Base-by-base conservation (phyloP, 2,888 invertebrate genomes). In the Lottia scabra region DNA sequence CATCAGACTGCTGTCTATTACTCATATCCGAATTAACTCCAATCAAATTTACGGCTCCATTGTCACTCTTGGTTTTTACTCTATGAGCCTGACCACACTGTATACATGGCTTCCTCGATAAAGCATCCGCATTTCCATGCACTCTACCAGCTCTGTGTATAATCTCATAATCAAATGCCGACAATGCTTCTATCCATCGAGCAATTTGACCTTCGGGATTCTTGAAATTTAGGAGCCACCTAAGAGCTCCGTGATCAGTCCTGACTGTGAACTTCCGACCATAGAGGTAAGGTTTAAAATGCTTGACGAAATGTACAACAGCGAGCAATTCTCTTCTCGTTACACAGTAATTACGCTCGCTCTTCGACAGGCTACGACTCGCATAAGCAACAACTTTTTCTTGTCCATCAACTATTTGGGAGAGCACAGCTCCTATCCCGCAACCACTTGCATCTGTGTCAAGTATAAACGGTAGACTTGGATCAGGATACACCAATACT, bases 401-500 rank as follows among this genome's bases (percentile, higher is more conserved):
- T 38, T 2, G 16, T 2, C 71, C 73, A 48, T 68, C 69, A 27
- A 73, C 70, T 1, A 67, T 48, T 56, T 77, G 75, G 3, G 68
- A 71, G 10, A 77, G 68, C n/a, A 77, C 77, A 1, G 67, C 68
- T 1, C 77, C 81, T 6, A 81, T 67, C 4, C 70, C 77, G 30
- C 12, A 16, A 13, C 44, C 71, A 69, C 76, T 77, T 8, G 80
- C 80, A 68, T 80, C 77, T n/a, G 75, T 78, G 63, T 79, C 79
- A 10, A 78, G 38, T 15, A 78, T 56, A 44, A 76, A 77, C 5
- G 63, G 27, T 19, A n/a, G 44, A 8, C 48, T n/a, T 48, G 48
- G 62, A 44, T 70, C 63, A 16, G 79, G 79, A 45, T 70, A 75
- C 13, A 43, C 56, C 30, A 80, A 38, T 13, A 79, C 63, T 2